Evolutionary conservation across 2,888 invertebrate species (phyloP).

Genomic region (Griposia aprilina): DNA sequence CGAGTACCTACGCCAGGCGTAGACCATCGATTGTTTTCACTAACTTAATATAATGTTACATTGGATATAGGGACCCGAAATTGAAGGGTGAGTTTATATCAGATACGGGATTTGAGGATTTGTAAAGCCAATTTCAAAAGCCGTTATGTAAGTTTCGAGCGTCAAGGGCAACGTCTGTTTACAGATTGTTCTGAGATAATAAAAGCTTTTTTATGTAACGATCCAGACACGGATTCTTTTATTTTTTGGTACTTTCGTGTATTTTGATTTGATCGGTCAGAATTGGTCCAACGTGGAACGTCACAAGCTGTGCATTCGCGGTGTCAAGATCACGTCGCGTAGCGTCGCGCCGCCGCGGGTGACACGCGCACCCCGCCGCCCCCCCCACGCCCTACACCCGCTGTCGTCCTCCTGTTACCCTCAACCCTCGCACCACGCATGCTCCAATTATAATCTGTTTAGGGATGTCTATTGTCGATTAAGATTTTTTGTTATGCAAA

Average conservation of each 20-base stretch:
- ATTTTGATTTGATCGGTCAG: conserved; percentile 69
- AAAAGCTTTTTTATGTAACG: conserved; percentile 38
- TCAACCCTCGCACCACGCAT: conserved; percentile 89
- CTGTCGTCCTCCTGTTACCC: conserved; percentile 75
- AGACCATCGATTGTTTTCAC: conserved; percentile 61
- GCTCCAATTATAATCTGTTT: conserved; percentile 91
- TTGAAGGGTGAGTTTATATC: conserved; percentile 57
- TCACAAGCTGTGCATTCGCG: conserved; percentile 85
- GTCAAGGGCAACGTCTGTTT: conserved; percentile 57
- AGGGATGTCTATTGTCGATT: conserved; percentile 89
- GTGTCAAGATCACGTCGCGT: conserved; percentile 89
- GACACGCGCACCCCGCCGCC: conserved; percentile 79
- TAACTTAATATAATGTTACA: conserved; percentile 52
- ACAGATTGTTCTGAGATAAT: conserved; percentile 32
- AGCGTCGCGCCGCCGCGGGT: conserved; percentile 82
- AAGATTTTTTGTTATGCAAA: conserved; percentile 70
- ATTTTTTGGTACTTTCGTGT: conserved; percentile 50
- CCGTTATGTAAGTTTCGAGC: conserved; percentile 51
- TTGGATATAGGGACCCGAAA: conserved; percentile 47
- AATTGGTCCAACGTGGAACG: conserved; percentile 78
- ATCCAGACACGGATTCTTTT: conserved; percentile 17
- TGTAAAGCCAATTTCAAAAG: conserved; percentile 56
- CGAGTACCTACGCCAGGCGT: conserved; percentile 22
- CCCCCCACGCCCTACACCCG: conserved; percentile 68
- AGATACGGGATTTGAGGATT: conserved; percentile 55